Base-by-base conservation (phyloP, 2,113 vertebrate genomes). In the Esox niger region DNA sequence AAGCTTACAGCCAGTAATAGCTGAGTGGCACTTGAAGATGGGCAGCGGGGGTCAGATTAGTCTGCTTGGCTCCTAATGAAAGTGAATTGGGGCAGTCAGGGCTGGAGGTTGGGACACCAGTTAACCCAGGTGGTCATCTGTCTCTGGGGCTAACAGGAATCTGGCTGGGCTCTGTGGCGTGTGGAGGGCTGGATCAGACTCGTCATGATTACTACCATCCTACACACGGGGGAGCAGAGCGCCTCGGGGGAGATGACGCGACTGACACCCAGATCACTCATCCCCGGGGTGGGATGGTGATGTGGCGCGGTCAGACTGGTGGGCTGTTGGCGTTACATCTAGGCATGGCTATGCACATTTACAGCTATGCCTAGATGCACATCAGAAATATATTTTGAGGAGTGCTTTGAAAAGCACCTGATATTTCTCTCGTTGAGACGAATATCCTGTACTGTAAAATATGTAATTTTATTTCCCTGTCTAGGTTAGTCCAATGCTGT, bases 1-100 rank as follows among this genome's bases (percentile, higher is more conserved):
- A 98, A 98, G 96, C 96, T 99, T 97, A 96, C 92, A 92, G 88
- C 89, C 88, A 84, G 88, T 94, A 91, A 76, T 95, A 90, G 93
- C 91, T 88, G 89, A 93, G 93, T 94, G 92, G 92, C 93, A 91
- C 92, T 94, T 91, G 82, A 93, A 79, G 81, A 86, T 75, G 82
- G 79, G 75, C 86, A 84, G 85, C 61, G 80, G 80, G 87, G 87
- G 84, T 89, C 88, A 89, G 82, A 89, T 89, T 87, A 87, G 90
- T 91, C 84, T 87, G 74, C 79, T 84, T 88, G 84, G 87, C 78
- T 90, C 87, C 86, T 91, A 91, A 91, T 90, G 90, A 92, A 91
- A 91, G 87, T 83, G 89, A 90, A 90, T 87, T 60, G 68, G 83
- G 78, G 79, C 84, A 73, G 84, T 81, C 74, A 20, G 75, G 78